Conservation (phyloP, 1,140 invertebrate species). For the Scaptomyza pallida region DNA sequence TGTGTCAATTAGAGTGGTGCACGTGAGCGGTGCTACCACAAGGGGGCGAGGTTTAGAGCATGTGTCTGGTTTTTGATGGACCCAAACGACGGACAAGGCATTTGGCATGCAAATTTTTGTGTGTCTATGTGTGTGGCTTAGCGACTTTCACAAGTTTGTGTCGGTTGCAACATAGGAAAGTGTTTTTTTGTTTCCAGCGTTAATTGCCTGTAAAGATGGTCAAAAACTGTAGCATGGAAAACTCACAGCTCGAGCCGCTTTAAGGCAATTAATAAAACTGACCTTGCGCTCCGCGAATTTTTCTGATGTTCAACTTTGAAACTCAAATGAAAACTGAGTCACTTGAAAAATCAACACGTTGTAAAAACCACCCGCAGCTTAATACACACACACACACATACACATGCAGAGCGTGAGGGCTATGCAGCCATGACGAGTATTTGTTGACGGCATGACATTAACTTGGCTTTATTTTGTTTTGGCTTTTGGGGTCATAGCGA, state of each 20-base stretch:
- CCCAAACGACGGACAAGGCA: slow-evolving; percentile 6
- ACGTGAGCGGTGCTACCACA: slow-evolving; percentile 42
- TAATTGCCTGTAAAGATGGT: slow-evolving; percentile 79
- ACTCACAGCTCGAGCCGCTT: slow-evolving; percentile 15
- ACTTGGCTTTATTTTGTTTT: slow-evolving; percentile 48
- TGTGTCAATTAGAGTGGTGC: slow-evolving; percentile 71
- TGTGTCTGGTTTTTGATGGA: slow-evolving; percentile 24
- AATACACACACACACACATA: background rate
- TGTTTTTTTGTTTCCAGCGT: slow-evolving; percentile 61
- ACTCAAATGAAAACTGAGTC: slow-evolving; percentile 55
- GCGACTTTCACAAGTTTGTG: slow-evolving; percentile 65
- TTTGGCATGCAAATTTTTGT: slow-evolving; percentile 73
- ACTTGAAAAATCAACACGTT: slow-evolving; percentile 44
- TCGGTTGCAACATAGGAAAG: slow-evolving; percentile 76
- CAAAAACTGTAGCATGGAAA: slow-evolving; percentile 31
- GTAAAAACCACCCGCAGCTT: background rate
- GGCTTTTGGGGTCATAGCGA: slow-evolving; percentile 73
- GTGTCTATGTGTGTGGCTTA: slow-evolving; percentile 1
- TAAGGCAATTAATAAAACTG: slow-evolving; percentile 77
- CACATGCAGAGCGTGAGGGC: slow-evolving; percentile 27
- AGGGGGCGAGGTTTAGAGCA: slow-evolving; percentile 13
- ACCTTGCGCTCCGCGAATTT: slow-evolving; percentile 71
- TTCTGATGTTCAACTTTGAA: slow-evolving; percentile 38
- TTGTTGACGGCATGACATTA: slow-evolving; percentile 77
- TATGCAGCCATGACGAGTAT: slow-evolving; percentile 80